Evolutionary conservation across 2,113 vertebrate genomes (phyloP).

Genomic region (Apodemus sylvaticus): DNA sequence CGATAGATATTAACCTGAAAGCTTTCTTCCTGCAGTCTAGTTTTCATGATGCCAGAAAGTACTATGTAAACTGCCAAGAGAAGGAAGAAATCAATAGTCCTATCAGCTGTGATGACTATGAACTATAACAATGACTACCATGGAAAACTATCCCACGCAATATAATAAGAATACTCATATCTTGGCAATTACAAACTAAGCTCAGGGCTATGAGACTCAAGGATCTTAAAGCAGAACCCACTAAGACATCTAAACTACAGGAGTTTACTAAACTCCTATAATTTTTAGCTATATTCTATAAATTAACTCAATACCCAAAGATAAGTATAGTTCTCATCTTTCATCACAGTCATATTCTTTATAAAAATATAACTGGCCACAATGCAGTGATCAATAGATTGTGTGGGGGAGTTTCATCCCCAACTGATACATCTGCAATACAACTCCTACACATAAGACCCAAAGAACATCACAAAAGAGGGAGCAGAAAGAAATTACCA

Average conservation of each 20-base stretch:
- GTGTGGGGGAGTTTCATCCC: not conserved
- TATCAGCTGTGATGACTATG: not conserved
- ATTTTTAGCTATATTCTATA: not conserved
- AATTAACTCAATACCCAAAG: not conserved
- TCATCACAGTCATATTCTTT: not conserved
- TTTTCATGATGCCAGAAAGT: not conserved
- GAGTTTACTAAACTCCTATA: not conserved
- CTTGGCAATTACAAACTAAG: not conserved
- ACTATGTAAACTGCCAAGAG: not conserved
- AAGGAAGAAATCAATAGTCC: not conserved
- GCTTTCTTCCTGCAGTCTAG: not conserved
- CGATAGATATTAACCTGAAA: not conserved
- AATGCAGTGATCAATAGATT: not conserved
- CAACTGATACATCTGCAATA: not conserved
- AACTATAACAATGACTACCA: not conserved
- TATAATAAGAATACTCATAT: not conserved
- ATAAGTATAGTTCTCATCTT: not conserved
- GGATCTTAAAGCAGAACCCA: not conserved
- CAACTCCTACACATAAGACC: not conserved
- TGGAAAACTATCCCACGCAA: not conserved
- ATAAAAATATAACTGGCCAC: not conserved
- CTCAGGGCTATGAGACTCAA: not conserved
- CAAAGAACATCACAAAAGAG: not conserved
- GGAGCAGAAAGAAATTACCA: not conserved
- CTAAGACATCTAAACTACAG: not conserved